Evolutionary conservation across 35 echinoderm and acorn worm genomes (phyloP).

Genomic region (Apostichopus parvimensis): DNA sequence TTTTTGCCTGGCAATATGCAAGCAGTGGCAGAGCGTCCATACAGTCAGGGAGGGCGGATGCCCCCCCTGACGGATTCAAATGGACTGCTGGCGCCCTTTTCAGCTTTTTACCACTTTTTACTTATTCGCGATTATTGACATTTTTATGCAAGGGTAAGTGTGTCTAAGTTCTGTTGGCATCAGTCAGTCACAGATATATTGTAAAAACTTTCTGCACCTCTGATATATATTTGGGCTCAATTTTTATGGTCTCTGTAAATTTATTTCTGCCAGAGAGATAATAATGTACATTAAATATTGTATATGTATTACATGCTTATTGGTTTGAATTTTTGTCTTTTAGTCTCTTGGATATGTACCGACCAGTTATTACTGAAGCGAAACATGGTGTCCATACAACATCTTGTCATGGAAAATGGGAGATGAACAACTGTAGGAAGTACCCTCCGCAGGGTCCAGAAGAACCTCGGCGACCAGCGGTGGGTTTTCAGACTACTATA

Average conservation of each 20-base stretch:
- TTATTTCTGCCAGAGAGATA: background rate
- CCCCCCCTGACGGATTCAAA: too few species aligned
- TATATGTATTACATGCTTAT: background rate
- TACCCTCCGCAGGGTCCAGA: conserved; percentile 88
- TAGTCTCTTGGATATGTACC: background rate
- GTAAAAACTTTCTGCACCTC: too few species aligned
- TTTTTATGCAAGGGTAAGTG: too few species aligned
- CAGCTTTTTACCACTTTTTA: too few species aligned
- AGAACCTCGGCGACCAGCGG: conserved; percentile 74
- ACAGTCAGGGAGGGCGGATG: too few species aligned
- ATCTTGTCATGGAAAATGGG: conserved; percentile 47
- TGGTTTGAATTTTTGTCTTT: background rate
- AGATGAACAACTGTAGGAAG: conserved; percentile 60
- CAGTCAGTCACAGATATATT: too few species aligned
- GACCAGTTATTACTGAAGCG: background rate
- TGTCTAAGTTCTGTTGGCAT: too few species aligned
- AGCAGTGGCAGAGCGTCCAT: too few species aligned
- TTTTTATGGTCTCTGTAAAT: background rate
- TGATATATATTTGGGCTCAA: too few species aligned
- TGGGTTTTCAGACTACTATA: conserved; percentile 44
- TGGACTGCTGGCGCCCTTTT: too few species aligned
- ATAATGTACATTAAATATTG: background rate
- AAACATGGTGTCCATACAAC: conserved; percentile 21
- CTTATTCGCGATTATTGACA: too few species aligned
- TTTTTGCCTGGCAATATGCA: too few species aligned